These are phyloP conservation scores for Atta cephalotes DNA, from an alignment of 1,140 invertebrate genomes.

Conservation along the genomic window DNA sequence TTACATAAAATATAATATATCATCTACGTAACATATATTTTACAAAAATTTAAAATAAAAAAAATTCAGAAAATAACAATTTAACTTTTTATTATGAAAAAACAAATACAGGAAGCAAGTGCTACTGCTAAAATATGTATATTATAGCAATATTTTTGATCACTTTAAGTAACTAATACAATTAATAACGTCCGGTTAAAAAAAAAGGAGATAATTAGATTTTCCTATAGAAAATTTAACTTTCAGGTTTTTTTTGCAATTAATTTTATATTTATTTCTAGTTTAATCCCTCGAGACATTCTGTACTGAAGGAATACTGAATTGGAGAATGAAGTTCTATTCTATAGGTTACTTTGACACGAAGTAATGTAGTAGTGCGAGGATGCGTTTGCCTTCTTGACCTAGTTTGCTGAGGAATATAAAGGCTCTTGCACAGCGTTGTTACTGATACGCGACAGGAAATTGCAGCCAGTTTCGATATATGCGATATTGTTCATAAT, in stretches of 20 bases:
- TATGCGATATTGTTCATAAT: conserved; percentile 51
- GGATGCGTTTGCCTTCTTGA: conserved; percentile 46
- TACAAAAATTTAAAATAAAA: not conserved
- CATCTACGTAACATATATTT: not conserved
- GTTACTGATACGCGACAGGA: conserved; percentile 63
- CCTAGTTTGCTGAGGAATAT: conserved; percentile 59
- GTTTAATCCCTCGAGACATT: not conserved
- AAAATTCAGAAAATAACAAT: not conserved
- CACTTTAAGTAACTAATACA: not conserved
- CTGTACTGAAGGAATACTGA: conserved; percentile 38
- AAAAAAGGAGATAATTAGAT: not conserved
- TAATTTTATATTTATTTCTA: not conserved
- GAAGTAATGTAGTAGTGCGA: conserved; percentile 59
- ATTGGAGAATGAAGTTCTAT: conserved; percentile 53
- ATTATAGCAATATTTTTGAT: not conserved
- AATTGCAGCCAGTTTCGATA: conserved; percentile 71
- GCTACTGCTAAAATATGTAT: not conserved
- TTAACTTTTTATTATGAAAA: not conserved
- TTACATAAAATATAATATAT: not conserved
- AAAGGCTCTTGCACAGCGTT: conserved; percentile 47
- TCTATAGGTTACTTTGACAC: conserved; percentile 30
- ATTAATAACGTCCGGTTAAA: not conserved
- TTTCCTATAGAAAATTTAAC: not conserved
- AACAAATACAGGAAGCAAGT: not conserved
- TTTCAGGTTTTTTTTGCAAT: not conserved